Evolutionary conservation across 2,888 invertebrate species (phyloP), one percentile per base, ranked within the genome.

Genomic region (Antitype chi): DNA sequence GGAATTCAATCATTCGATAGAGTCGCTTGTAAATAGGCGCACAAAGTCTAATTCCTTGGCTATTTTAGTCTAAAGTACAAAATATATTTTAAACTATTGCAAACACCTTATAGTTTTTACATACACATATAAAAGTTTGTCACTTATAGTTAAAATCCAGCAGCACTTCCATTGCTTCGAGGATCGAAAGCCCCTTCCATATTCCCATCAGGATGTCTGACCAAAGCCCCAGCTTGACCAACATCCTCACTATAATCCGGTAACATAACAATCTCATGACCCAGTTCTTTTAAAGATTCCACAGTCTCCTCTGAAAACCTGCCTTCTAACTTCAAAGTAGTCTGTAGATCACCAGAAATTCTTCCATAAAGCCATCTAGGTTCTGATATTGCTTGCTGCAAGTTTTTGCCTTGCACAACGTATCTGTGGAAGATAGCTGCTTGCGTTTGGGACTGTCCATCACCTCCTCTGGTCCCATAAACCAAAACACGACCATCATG

Each of bases 341-440:
- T 86, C 17, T 90, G 85, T 17, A 80, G 28, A 63, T 92, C 91
- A 11, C 91, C 92, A 75, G 82, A 32, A 38, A 88, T 84, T 4
- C 91, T 86, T 4, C 96, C 96, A 78, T 92, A 96, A 15, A 95
- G 49, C 96, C 96, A 96, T 75, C 96, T 92, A 2, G 96, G 95
- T 32, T 90, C 88, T 7, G 93, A 92, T 9, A 96, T 80, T 52
- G 94, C 87, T 43, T 86, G 82, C 83, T 96, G 96, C 67, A 96
- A 91, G 20, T 90, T 91, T 25, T 89, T 72, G 11, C 91, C 92
- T 87, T 96, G 96, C 17, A 96, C 90, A 2, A 92, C 95, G 70
- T 96, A 96, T 89, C 95, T 92, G 71, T 96, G 95, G 74, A 96
- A 96, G n/a, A 96, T 91, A 0, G 95, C 94, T 38, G 96, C 93